Percentiles rank a stretch among this genome's conserved stretches.
These are phyloP conservation scores for Pissodes strobi DNA, from an alignment of 1,140 invertebrate species.

Conservation along the genomic window DNA sequence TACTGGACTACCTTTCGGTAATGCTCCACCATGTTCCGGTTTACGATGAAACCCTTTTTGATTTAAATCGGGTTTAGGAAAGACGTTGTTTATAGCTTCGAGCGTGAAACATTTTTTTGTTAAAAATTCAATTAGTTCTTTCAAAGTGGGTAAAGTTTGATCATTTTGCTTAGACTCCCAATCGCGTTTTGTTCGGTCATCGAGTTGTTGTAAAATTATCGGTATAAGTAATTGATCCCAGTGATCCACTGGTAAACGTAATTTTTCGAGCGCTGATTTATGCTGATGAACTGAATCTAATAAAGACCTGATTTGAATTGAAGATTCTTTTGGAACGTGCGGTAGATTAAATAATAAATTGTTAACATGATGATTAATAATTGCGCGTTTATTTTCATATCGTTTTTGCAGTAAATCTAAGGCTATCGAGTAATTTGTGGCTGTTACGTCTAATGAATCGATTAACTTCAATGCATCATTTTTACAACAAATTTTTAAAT, in stretches of 20 bases:
- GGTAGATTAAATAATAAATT: slow-evolving; percentile 15
- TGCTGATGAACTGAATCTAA: slow-evolving; percentile 18
- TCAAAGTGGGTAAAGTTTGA: slow-evolving; percentile 2
- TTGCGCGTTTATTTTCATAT: slow-evolving; percentile 14
- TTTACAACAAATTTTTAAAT: too few species aligned
- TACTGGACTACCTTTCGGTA: not conserved
- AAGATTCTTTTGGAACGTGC: slow-evolving; percentile 1
- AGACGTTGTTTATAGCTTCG: too few species aligned
- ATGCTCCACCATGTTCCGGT: not conserved
- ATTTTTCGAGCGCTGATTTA: slow-evolving; percentile 9
- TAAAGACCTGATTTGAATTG: not conserved
- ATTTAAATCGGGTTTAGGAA: not conserved
- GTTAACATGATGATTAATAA: slow-evolving; percentile 12
- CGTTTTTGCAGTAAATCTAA: slow-evolving; percentile 9
- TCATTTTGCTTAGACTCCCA: slow-evolving; percentile 19
- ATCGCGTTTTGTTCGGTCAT: slow-evolving; percentile 13
- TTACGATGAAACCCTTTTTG: not conserved
- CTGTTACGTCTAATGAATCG: too few species aligned
- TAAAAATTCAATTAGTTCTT: slow-evolving; percentile 19
- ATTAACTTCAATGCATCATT: slow-evolving; percentile 14
- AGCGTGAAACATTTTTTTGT: too few species aligned
- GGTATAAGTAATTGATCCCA: slow-evolving; percentile 21
- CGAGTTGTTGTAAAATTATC: slow-evolving; percentile 17
- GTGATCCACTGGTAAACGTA: slow-evolving; percentile 17
- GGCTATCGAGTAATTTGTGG: slow-evolving; percentile 8